These are phyloP conservation scores for Aplysina aerophoba DNA, from an alignment of 37 sponge, comb jelly and placozoan genomes.

Conservation along the genomic window DNA sequence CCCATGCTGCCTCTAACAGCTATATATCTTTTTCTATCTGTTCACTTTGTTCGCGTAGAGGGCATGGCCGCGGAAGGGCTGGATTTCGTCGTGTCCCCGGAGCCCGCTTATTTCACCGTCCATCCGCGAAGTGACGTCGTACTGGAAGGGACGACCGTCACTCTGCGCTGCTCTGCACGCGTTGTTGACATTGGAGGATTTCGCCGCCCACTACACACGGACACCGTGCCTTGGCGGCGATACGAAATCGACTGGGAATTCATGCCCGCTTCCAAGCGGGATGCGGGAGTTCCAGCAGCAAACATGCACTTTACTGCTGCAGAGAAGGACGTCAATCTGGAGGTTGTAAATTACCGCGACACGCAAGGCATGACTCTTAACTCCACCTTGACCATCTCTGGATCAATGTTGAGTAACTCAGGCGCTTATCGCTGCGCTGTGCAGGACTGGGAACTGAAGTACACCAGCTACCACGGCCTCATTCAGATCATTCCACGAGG, in stretches of 20 bases:
- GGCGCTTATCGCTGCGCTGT: not conserved
- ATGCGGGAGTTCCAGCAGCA: too few species aligned
- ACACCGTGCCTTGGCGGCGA: not conserved
- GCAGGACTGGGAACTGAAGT: not conserved
- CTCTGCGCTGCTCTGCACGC: not conserved
- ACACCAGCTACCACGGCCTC: slow-evolving; percentile 8
- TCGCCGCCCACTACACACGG: not conserved
- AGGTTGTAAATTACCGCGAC: too few species aligned
- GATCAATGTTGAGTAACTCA: too few species aligned
- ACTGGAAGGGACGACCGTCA: not conserved
- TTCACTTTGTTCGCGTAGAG: too few species aligned
- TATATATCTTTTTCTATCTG: too few species aligned
- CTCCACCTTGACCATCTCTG: too few species aligned
- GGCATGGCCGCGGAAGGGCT: too few species aligned
- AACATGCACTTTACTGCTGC: too few species aligned
- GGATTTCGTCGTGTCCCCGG: slow-evolving; percentile 3
- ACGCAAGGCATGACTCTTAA: too few species aligned
- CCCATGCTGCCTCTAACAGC: too few species aligned
- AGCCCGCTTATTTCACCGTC: not conserved
- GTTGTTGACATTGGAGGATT: slow-evolving; percentile 11
- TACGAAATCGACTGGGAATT: not conserved
- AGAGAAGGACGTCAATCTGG: too few species aligned
- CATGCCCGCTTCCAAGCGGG: not conserved
- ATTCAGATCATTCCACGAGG: not conserved
- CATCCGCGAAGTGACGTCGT: not conserved